These are phyloP conservation scores for Apotomis turbidana DNA, from an alignment of 2,888 invertebrate genomes.

Conservation along the genomic window DNA sequence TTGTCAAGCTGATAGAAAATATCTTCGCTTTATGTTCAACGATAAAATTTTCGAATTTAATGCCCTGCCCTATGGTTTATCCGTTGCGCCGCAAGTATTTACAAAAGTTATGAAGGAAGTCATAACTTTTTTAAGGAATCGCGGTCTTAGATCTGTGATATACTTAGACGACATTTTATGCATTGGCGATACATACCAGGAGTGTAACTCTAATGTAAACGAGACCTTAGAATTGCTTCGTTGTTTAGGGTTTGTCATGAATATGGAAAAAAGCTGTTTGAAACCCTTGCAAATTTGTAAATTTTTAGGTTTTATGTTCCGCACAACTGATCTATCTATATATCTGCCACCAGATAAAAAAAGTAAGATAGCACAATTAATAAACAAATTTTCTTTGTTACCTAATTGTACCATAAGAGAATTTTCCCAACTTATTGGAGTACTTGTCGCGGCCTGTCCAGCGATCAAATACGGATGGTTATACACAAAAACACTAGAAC, in stretches of 20 bases:
- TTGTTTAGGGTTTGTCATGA: constrained; percentile 42
- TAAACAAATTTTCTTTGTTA: constrained; percentile 19
- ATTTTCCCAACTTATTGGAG: constrained; percentile 33
- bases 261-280: constrained; percentile 37
- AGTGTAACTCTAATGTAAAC: not conserved
- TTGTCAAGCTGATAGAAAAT: not conserved
- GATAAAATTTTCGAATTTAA: constrained; percentile 26
- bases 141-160: constrained; percentile 35
- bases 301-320: constrained; percentile 38
- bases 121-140: constrained; percentile 19
- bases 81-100: constrained; percentile 22
- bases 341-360: constrained; percentile 37
- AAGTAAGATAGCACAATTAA: constrained; percentile 24
- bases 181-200: constrained; percentile 18
- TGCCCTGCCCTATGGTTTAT: constrained; percentile 38
- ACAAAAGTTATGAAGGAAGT: constrained; percentile 38
- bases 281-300: constrained; percentile 30
- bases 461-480: constrained; percentile 12
- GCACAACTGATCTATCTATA: constrained; percentile 6
- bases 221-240: constrained; percentile 33
- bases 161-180: constrained; percentile 43
- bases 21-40: not conserved
- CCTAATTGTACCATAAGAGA: constrained; percentile 34
- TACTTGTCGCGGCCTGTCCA: constrained; percentile 34
- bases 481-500: constrained; percentile 42